phyloP scores from a whole-genome alignment of 2,888 invertebrate species.

The Drosophila lutescens region DNA sequence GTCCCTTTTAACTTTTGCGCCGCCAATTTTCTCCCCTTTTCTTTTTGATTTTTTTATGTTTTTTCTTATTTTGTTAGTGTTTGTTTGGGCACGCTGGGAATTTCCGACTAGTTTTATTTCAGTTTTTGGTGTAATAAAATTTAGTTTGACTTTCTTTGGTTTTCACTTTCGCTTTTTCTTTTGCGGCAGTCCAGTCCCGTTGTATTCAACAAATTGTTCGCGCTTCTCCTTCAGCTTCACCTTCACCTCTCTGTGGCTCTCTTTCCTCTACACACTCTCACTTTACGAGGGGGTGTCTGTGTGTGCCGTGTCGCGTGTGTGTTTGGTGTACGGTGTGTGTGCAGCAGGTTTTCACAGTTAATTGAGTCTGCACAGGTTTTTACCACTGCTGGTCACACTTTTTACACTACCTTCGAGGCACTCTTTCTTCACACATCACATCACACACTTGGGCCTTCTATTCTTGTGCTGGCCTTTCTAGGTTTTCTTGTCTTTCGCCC shows the following conservation, averaged over 20 bases:
- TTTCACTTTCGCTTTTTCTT: constrained; percentile 68
- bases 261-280: constrained; percentile 34
- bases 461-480: constrained; percentile 29
- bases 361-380: constrained; percentile 58
- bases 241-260: constrained; percentile 43
- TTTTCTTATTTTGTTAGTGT: constrained; percentile 22
- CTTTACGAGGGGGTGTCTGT: constrained; percentile 2
- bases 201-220: constrained; percentile 78
- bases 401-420: constrained; percentile 22
- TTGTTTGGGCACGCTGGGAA: constrained; percentile 37
- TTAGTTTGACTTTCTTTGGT: constrained; percentile 34
- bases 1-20: constrained; percentile 78
- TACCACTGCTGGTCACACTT: constrained; percentile 35
- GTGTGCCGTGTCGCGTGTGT: constrained; percentile 8
- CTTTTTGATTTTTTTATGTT: background rate
- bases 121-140: constrained; percentile 21
- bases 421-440: constrained; percentile 46
- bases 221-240: constrained; percentile 52
- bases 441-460: constrained; percentile 28
- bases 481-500: constrained; percentile 26
- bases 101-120: constrained; percentile 59
- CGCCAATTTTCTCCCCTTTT: constrained; percentile 64
- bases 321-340: constrained; percentile 1
- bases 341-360: constrained; percentile 62
- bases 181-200: constrained; percentile 34